These are phyloP conservation scores for Sylvilagus floridanus DNA, from an alignment of 2,797 vertebrate genomes.

Conservation along the genomic window DNA sequence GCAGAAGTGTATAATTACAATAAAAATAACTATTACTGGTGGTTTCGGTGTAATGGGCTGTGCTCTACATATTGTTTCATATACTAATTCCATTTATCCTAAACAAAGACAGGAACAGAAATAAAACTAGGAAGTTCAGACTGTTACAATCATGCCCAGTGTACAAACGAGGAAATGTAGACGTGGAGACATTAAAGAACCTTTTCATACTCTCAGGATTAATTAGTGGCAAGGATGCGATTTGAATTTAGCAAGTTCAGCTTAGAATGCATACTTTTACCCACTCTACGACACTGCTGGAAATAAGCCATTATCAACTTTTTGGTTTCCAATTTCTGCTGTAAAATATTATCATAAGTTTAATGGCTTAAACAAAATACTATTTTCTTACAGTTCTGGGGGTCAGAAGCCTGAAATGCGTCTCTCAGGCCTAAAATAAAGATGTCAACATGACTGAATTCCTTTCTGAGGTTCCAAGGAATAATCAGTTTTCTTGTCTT, in stretches of 20 bases:
- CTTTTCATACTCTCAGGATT: accelerated
- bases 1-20: neutral
- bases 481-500: neutral
- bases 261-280: neutral
- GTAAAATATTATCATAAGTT: neutral
- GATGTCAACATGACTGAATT: neutral
- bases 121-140: neutral
- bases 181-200: neutral
- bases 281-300: neutral
- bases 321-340: neutral
- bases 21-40: neutral
- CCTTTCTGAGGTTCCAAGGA: neutral
- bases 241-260: neutral
- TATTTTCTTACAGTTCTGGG: neutral
- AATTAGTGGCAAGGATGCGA: too few relatives aligned
- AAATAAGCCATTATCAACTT: neutral
- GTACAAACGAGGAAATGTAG: neutral
- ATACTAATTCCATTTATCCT: neutral
- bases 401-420: neutral
- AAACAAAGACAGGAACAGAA: neutral
- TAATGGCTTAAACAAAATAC: neutral
- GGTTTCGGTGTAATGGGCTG: neutral
- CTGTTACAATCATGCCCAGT: neutral
- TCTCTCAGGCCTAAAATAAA: neutral
- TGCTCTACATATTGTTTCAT: neutral